Evolutionary conservation across 2,113 vertebrate genomes (phyloP), one percentile per base, ranked within the genome.

Genomic region (Cygnus buccinator): DNA sequence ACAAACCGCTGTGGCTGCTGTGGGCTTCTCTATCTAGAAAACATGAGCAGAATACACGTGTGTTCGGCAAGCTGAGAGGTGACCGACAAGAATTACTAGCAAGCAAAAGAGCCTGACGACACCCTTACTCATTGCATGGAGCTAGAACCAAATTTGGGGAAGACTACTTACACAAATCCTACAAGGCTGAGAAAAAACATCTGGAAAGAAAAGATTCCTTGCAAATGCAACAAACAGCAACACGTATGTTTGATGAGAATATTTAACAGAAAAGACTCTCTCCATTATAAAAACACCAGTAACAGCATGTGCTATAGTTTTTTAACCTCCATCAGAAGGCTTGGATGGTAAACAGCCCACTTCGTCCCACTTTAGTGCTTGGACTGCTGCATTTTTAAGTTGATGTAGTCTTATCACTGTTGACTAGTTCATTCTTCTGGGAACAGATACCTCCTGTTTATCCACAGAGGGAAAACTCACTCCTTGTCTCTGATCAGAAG

Each of bases 161-260:
- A 73, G 85, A 57, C 61, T 61, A 44, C 44, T 88, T 54, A 55
- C 48, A 54, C 22, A 94, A 91, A 76, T 74, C 65, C 19, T 59
- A 74, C 31, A 73, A n/a, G 78, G 41, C 77, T 91, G 70, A 81
- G 70, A 84, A 72, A 66, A 89, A 86, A 58, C 20, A 84, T 68
- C 58, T 54, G 61, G 73, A 11, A 86, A 89, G 70, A 94, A 97
- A 63, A 89, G 94, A 20, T 5, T 39, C 67, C 74, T 95, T 89
- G 77, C 39, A 89, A 95, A 89, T 62, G 83, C 58, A 66, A 67
- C 50, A 77, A 80, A 35, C 55, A 65, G 37, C 41, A 77, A 92
- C 22, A 58, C 8, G 16, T n/a, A 58, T 18, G 23, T 59, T 44
- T 35, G 41, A 21, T 91, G 55, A 65, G n/a, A 85, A 35, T 29